Conservation (phyloP, 2,888 invertebrate genomes). For the Petrophora chlorosata region DNA sequence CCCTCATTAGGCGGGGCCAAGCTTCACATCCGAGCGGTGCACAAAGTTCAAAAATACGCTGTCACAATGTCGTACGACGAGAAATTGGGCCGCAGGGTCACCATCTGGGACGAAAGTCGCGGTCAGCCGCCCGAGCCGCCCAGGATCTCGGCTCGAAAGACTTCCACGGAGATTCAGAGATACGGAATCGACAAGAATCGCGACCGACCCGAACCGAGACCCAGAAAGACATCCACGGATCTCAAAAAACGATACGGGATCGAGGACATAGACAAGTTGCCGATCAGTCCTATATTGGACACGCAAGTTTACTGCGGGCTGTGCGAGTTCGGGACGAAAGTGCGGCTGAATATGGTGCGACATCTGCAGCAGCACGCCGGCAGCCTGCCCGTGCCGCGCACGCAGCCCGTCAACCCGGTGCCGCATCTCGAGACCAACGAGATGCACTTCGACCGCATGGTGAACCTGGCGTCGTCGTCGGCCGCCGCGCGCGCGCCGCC, state of each 20-base stretch:
- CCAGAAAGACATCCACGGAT: constrained; percentile 12
- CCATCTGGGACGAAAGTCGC: background rate
- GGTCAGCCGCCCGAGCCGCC: background rate
- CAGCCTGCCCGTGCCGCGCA: constrained; percentile 85
- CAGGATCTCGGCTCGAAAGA: constrained; percentile 9
- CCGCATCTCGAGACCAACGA: constrained; percentile 90
- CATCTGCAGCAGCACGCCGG: constrained; percentile 87
- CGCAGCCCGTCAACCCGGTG: constrained; percentile 91
- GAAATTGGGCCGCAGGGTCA: background rate
- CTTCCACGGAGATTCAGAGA: constrained; percentile 33
- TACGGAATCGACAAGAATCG: constrained; percentile 78
- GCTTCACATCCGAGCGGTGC: constrained; percentile 10
- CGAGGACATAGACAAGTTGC: constrained; percentile 85
- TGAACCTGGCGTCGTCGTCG: constrained; percentile 86
- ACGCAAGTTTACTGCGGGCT: constrained; percentile 85
- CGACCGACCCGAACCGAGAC: constrained; percentile 2
- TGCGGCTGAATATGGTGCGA: constrained; percentile 87
- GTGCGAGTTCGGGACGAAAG: constrained; percentile 88
- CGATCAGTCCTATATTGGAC: constrained; percentile 86
- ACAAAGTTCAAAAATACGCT: constrained; percentile 1
- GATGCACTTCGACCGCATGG: constrained; percentile 93
- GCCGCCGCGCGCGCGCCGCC: constrained; percentile 44
- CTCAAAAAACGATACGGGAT: constrained; percentile 73
- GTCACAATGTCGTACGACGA: background rate
- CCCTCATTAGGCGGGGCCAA: constrained; percentile 9